Percentiles rank a stretch among this genome's conserved stretches.
These are phyloP conservation scores for Meloe dianella DNA, from an alignment of 2,888 invertebrate species.

Conservation along the genomic window DNA sequence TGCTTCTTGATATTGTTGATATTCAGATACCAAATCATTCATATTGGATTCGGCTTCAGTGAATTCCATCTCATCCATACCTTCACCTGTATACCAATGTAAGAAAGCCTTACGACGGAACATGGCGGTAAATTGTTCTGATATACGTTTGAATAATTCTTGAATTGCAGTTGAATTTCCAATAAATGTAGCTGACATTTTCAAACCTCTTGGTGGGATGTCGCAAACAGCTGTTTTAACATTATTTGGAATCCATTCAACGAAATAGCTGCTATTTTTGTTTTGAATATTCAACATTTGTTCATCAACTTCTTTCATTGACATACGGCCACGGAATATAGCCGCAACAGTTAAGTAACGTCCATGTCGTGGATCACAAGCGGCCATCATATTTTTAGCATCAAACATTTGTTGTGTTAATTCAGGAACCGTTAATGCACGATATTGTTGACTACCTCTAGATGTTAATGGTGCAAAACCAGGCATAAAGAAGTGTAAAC, in stretches of 20 bases:
- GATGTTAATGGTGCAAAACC: conserved; percentile 80
- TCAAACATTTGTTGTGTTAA: conserved; percentile 70
- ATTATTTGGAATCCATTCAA: conserved; percentile 90
- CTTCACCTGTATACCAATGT: conserved; percentile 93
- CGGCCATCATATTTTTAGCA: conserved; percentile 70
- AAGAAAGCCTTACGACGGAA: conserved; percentile 86
- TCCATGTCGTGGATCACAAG: conserved; percentile 81
- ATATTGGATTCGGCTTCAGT: conserved; percentile 95
- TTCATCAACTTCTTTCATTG: conserved; percentile 65
- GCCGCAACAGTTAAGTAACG: conserved; percentile 82
- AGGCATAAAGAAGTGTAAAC: conserved; percentile 89
- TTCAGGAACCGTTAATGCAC: conserved; percentile 64
- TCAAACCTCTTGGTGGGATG: conserved; percentile 68
- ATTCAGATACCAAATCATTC: conserved; percentile 92
- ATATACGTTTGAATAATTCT: conserved; percentile 83
- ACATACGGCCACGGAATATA: conserved; percentile 68
- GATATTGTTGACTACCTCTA: conserved; percentile 62
- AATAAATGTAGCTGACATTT: conserved; percentile 91
- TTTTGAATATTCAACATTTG: conserved; percentile 81
- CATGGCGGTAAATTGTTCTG: conserved; percentile 89
- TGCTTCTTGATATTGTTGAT: conserved; percentile 93
- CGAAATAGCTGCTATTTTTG: conserved; percentile 68
- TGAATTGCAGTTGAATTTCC: conserved; percentile 87
- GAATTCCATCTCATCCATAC: conserved; percentile 98
- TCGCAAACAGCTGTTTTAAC: conserved; percentile 84